These are phyloP conservation scores for Drosophila nebulosa DNA, from an alignment of 1,140 invertebrate species.

Conservation along the genomic window DNA sequence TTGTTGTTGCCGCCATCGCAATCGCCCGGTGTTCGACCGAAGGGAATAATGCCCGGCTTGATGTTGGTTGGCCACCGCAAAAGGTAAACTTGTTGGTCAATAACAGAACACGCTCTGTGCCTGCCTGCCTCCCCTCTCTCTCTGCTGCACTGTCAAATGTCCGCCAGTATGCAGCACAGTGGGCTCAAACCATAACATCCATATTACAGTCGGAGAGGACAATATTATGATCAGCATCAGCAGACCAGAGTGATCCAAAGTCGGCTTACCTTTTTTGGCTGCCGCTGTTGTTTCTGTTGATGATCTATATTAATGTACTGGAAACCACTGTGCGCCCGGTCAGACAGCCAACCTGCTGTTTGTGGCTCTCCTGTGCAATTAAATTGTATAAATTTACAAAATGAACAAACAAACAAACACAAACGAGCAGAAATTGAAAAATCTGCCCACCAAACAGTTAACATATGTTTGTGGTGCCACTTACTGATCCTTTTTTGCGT, in stretches of 20 bases:
- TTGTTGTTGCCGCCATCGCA: not conserved
- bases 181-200: not conserved
- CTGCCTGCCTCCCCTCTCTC: not conserved
- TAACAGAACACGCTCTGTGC: conserved; percentile 24
- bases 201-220: no score
- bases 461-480: conserved; percentile 22
- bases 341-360: not conserved
- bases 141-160: not conserved
- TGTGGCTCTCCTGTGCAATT: conserved; percentile 62
- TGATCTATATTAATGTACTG: no score
- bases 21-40: not conserved
- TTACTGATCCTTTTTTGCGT: not conserved
- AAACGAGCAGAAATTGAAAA: conserved; percentile 42
- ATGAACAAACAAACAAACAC: conserved; percentile 61
- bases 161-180: not conserved
- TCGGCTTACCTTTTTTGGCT: no score
- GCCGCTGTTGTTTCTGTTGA: no score
- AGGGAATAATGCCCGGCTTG: not conserved
- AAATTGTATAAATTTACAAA: conserved; percentile 76
- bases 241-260: no score
- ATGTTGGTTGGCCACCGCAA: conserved; percentile 39
- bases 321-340: not conserved
- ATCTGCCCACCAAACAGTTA: conserved; percentile 41
- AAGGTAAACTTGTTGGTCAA: conserved; percentile 63
- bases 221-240: no score